Percentiles rank a stretch among this genome's conserved stretches.
Conservation (phyloP, 1,140 invertebrate genomes). For the Drosophila virilis region DNA sequence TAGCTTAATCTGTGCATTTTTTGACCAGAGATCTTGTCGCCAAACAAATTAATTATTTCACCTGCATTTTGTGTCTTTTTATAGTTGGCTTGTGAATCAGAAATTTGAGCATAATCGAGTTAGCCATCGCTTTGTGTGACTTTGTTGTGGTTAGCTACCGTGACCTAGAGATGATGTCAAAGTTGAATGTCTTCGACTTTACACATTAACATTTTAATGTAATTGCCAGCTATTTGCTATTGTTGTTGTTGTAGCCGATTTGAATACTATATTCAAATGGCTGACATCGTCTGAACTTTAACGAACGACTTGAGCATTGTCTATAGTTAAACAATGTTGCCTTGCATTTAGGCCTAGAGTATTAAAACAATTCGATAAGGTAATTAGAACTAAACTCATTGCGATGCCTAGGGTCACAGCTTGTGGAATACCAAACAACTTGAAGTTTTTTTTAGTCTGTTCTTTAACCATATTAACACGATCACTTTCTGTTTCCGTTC, state of each 20-base stretch:
- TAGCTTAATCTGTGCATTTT: conserved; percentile 34
- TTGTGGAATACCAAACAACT: conserved; percentile 34
- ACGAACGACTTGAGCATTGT: conserved; percentile 40
- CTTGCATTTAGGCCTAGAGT: conserved; percentile 58
- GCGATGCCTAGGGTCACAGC: conserved; percentile 35
- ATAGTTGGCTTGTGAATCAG: conserved; percentile 46
- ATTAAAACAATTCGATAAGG: conserved; percentile 70
- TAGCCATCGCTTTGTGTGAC: neutral
- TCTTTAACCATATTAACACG: conserved; percentile 7
- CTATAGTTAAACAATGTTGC: conserved; percentile 10
- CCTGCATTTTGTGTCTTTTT: conserved; percentile 44
- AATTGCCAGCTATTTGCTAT: conserved; percentile 42
- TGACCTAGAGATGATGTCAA: conserved; percentile 79
- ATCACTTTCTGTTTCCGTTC: conserved; percentile 20
- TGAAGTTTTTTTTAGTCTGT: neutral
- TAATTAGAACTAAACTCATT: conserved; percentile 42
- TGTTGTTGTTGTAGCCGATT: conserved; percentile 26
- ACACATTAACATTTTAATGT: conserved; percentile 56
- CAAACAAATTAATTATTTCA: conserved; percentile 49
- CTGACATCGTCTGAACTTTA: conserved; percentile 69
- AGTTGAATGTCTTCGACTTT: conserved; percentile 73
- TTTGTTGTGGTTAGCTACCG: conserved; percentile 25
- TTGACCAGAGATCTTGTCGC: conserved; percentile 22
- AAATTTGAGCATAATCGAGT: conserved; percentile 15
- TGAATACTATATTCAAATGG: conserved; percentile 35